Conservation (phyloP, 2,888 invertebrate genomes). For the Cynaeus angustus region DNA sequence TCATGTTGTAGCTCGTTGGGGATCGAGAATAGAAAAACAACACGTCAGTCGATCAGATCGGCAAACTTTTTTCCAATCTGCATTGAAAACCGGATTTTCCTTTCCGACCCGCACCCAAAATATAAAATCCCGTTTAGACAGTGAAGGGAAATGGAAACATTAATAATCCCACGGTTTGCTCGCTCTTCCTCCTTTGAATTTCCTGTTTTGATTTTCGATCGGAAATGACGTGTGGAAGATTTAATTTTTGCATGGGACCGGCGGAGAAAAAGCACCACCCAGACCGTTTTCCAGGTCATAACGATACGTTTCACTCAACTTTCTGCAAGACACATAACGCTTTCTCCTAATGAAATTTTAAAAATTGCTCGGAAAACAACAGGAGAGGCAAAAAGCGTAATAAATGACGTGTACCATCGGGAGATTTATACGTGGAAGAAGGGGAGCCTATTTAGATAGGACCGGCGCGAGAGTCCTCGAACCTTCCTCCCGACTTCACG, state of each 20-base stretch:
- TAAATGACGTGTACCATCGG: slow-evolving; percentile 20
- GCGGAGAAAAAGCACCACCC: too few species aligned
- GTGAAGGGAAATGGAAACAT: slow-evolving; percentile 33
- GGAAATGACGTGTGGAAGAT: not conserved
- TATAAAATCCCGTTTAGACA: slow-evolving; percentile 22
- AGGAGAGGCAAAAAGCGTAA: slow-evolving; percentile 15
- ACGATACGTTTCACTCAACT: slow-evolving; percentile 42
- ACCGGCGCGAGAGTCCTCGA: not conserved
- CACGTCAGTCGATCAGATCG: slow-evolving; percentile 28
- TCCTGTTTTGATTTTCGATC: slow-evolving; percentile 27
- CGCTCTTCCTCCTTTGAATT: slow-evolving; percentile 6
- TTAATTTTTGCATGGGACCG: too few species aligned
- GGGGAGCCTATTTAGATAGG: slow-evolving; percentile 12
- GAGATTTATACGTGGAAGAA: slow-evolving; percentile 18
- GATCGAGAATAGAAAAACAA: slow-evolving; percentile 18
- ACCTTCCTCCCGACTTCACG: not conserved
- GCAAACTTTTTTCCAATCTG: slow-evolving; percentile 25
- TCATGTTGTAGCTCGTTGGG: slow-evolving; percentile 30
- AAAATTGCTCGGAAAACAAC: slow-evolving; percentile 33
- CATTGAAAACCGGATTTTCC: slow-evolving; percentile 27
- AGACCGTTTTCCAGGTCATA: slow-evolving; percentile 39
- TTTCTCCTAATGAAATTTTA: slow-evolving; percentile 42
- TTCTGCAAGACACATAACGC: slow-evolving; percentile 42
- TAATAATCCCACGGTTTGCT: slow-evolving; percentile 28
- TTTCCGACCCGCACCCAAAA: slow-evolving; percentile 12